Evolutionary conservation across 2,888 invertebrate genomes (phyloP).

Genomic region (Limulus polyphemus): DNA sequence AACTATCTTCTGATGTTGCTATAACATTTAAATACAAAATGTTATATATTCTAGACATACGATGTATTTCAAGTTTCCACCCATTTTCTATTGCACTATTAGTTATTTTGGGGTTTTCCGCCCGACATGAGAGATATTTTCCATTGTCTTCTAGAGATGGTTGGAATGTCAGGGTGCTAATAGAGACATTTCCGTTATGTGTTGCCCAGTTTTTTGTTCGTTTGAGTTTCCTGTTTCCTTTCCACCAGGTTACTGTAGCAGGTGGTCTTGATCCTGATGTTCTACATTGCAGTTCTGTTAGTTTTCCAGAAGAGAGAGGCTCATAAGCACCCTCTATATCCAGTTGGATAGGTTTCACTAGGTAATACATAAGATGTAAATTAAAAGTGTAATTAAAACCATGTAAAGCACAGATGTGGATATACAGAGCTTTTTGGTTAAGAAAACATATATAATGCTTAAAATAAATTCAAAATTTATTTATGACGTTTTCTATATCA

Average conservation of each 20-base stretch:
- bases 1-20: too few species aligned
- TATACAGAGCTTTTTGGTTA: too few species aligned
- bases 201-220: conserved; percentile 22
- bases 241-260: too few species aligned
- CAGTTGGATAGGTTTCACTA: conserved; percentile 28
- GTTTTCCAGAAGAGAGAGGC: not conserved
- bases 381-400: too few species aligned
- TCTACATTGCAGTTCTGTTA: too few species aligned
- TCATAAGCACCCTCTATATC: conserved; percentile 23
- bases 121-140: conserved; percentile 28
- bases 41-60: conserved; percentile 23
- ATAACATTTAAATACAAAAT: too few species aligned
- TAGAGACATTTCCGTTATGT: conserved; percentile 28
- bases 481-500: too few species aligned
- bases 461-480: too few species aligned
- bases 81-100: conserved; percentile 29
- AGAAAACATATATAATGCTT: too few species aligned
- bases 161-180: conserved; percentile 25
- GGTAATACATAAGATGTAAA: conserved; percentile 1
- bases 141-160: conserved; percentile 29
- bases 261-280: too few species aligned
- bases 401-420: too few species aligned
- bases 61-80: conserved; percentile 27
- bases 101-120: conserved; percentile 27
- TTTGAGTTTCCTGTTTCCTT: too few species aligned